phyloP scores from a whole-genome alignment of 2,797 vertebrate species.

The Catharus ustulatus region DNA sequence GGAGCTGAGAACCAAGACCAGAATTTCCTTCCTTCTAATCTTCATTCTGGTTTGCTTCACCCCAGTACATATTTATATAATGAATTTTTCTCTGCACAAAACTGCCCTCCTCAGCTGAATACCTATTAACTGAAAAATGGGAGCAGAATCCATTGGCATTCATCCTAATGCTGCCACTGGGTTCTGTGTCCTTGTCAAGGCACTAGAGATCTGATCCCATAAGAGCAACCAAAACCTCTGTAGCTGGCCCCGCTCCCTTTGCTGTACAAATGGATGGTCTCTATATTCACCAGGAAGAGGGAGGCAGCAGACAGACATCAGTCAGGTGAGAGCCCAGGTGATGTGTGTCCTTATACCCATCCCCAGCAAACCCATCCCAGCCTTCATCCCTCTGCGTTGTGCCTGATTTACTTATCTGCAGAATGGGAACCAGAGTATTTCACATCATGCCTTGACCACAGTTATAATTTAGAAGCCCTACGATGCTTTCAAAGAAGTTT shows the following conservation, averaged over 20 bases:
- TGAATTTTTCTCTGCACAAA: background rate
- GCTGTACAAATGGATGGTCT: background rate
- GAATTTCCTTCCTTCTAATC: background rate
- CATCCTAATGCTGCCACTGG: fast-evolving
- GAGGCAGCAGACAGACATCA: background rate
- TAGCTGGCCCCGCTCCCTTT: fast-evolving
- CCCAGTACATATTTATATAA: background rate
- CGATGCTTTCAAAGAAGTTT: background rate
- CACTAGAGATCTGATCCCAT: background rate
- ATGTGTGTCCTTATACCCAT: background rate
- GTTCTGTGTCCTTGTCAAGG: background rate
- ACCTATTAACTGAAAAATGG: background rate
- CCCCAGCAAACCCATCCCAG: background rate
- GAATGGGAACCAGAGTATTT: background rate
- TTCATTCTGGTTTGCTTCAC: background rate
- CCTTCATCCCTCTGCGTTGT: background rate
- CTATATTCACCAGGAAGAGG: background rate
- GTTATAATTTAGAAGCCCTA: background rate
- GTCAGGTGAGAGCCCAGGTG: background rate
- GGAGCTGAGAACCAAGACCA: background rate
- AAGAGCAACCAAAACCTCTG: background rate
- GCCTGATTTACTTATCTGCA: background rate
- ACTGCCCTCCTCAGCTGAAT: background rate
- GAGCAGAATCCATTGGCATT: background rate
- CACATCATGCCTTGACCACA: background rate